A percentile compares a stretch with the other conserved stretches of the same genome.
phyloP scores from a whole-genome alignment of 2,113 vertebrate species.

The Dromiciops gliroides region DNA sequence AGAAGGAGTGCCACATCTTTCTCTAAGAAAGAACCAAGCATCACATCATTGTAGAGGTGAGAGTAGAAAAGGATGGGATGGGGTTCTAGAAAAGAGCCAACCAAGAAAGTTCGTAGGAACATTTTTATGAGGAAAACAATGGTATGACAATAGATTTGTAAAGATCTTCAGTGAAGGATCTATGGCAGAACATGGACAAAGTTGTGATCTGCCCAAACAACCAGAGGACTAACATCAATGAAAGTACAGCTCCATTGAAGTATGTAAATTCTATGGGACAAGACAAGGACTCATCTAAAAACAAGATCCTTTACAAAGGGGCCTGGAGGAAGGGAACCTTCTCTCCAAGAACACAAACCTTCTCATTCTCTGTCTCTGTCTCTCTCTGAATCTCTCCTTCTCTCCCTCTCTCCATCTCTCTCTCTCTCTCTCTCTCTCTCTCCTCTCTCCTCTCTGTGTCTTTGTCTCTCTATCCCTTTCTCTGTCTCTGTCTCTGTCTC shows the following conservation, averaged over 20 bases:
- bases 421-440: no score
- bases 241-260: neutral
- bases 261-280: neutral
- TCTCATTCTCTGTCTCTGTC: neutral
- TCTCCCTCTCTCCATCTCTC: neutral
- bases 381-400: neutral
- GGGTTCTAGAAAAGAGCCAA: neutral
- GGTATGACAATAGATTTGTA: neutral
- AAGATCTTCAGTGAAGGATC: neutral
- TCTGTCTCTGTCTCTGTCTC: neutral
- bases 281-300: neutral
- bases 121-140: neutral
- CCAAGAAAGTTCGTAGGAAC: neutral
- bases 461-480: no score
- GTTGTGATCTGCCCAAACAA: neutral
- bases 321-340: neutral
- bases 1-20: neutral
- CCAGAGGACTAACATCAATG: neutral
- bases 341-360: neutral
- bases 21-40: neutral
- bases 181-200: neutral
- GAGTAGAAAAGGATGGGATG: neutral
- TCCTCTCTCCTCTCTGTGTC: neutral
- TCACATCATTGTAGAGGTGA: neutral
- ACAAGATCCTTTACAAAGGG: slow-evolving; percentile 7